These are phyloP conservation scores for Anas platyrhynchos DNA, from an alignment of 2,113 vertebrate genomes.

Conservation along the genomic window DNA sequence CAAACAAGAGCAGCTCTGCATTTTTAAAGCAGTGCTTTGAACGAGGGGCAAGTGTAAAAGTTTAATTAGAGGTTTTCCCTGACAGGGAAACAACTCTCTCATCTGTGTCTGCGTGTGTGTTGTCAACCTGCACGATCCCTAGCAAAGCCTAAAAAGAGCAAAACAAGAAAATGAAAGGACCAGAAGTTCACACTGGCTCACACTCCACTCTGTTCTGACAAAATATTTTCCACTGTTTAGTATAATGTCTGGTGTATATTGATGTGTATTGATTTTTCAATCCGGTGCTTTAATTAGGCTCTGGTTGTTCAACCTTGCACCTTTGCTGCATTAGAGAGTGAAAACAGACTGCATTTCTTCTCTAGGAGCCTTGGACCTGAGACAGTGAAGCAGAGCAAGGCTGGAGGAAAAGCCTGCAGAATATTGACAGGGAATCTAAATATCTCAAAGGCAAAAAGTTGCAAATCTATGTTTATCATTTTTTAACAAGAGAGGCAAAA, in stretches of 20 bases:
- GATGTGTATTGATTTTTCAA: slow-evolving; percentile 66
- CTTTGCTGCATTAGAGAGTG: slow-evolving; percentile 33
- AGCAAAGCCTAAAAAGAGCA: background rate
- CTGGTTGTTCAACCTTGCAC: slow-evolving; percentile 69
- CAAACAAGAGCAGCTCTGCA: background rate
- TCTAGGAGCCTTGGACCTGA: slow-evolving; percentile 6
- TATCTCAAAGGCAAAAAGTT: slow-evolving; percentile 60
- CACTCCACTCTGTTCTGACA: slow-evolving; percentile 16
- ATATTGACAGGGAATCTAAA: slow-evolving; percentile 68
- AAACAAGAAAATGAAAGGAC: background rate
- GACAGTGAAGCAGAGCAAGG: background rate
- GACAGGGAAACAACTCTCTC: background rate
- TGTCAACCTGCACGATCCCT: background rate
- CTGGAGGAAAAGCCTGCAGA: slow-evolving; percentile 29
- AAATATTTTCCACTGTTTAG: slow-evolving; percentile 68
- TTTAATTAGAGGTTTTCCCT: slow-evolving; percentile 14
- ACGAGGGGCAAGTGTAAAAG: background rate
- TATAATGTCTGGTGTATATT: slow-evolving; percentile 64
- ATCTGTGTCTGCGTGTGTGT: rapidly evolving
- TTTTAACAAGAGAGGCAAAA: slow-evolving; percentile 58
- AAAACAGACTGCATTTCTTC: slow-evolving; percentile 16
- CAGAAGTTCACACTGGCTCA: background rate
- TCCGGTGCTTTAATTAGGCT: slow-evolving; percentile 67
- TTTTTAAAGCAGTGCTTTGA: background rate
- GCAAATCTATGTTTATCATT: slow-evolving; percentile 50